These are phyloP conservation scores for Lasioglossum zephyrum DNA, from an alignment of 2,888 invertebrate genomes.

Conservation along the genomic window DNA sequence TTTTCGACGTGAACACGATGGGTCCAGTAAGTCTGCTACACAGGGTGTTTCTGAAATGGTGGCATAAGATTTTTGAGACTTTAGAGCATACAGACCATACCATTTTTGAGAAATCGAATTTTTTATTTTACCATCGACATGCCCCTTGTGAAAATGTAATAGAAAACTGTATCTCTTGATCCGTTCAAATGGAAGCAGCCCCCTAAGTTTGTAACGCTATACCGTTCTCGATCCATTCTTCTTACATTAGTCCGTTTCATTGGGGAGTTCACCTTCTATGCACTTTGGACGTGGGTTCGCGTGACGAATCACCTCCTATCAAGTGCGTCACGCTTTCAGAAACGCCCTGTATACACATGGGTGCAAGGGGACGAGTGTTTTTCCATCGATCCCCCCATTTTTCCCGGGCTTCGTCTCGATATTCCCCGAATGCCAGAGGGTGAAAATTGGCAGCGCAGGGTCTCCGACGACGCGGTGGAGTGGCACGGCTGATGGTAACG, in stretches of 20 bases:
- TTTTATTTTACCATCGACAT: not conserved
- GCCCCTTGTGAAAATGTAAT: not conserved
- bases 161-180: not conserved
- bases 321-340: not conserved
- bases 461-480: slow-evolving; percentile 2
- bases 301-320: not conserved
- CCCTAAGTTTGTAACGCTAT: not conserved
- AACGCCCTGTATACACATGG: not conserved
- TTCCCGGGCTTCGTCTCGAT: slow-evolving; percentile 35
- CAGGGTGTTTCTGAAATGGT: too few species aligned
- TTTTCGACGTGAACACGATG: not conserved
- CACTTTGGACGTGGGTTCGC: not conserved
- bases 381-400: slow-evolving; percentile 58
- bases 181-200: not conserved
- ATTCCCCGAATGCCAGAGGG: slow-evolving; percentile 62
- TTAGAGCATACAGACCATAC: too few species aligned
- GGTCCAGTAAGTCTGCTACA: too few species aligned
- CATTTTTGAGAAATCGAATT: not conserved
- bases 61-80: too few species aligned
- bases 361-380: slow-evolving; percentile 30
- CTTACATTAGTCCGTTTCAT: not conserved
- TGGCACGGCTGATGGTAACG: slow-evolving; percentile 58
- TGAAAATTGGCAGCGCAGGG: slow-evolving; percentile 32
- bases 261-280: not conserved
- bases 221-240: not conserved